A percentile compares a stretch with the other conserved stretches of the same genome.
Conservation (phyloP, 1,140 invertebrate species). For the Drosophila parvula region DNA sequence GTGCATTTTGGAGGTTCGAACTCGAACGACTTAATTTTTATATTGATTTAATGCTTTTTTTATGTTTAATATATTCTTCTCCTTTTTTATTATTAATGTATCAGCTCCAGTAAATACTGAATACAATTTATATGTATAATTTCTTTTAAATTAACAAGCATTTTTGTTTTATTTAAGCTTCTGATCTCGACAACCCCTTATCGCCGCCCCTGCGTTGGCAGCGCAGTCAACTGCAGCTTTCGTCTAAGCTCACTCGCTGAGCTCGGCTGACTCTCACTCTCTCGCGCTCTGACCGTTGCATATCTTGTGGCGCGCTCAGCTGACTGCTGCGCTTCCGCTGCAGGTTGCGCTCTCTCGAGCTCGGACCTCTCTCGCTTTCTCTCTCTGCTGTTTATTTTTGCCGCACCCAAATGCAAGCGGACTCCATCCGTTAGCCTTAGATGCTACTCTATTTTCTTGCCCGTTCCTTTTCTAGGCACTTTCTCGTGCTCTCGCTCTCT, state of each 20-base stretch:
- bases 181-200: neutral
- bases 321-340: conserved; percentile 48
- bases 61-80: too few relatives aligned
- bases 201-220: conserved; percentile 14
- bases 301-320: conserved; percentile 67
- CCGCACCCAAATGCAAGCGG: conserved; percentile 72
- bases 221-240: conserved; percentile 46
- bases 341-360: conserved; percentile 31
- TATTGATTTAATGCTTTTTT: neutral
- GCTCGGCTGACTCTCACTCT: conserved; percentile 36
- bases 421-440: conserved; percentile 29
- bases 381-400: conserved; percentile 58
- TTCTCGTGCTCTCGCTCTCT: conserved; percentile 16
- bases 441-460: conserved; percentile 26
- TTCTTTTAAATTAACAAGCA: too few relatives aligned
- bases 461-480: conserved; percentile 22
- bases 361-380: conserved; percentile 10
- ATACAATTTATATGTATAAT: too few relatives aligned
- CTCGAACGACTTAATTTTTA: too few relatives aligned
- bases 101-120: too few relatives aligned
- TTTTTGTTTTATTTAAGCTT: neutral
- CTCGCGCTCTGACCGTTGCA: conserved; percentile 47
- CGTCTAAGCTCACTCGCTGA: conserved; percentile 46
- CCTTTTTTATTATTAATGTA: too few relatives aligned
- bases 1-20: neutral